These are phyloP conservation scores for Drosophila repleta DNA, from an alignment of 1,140 invertebrate species.

Conservation along the genomic window DNA sequence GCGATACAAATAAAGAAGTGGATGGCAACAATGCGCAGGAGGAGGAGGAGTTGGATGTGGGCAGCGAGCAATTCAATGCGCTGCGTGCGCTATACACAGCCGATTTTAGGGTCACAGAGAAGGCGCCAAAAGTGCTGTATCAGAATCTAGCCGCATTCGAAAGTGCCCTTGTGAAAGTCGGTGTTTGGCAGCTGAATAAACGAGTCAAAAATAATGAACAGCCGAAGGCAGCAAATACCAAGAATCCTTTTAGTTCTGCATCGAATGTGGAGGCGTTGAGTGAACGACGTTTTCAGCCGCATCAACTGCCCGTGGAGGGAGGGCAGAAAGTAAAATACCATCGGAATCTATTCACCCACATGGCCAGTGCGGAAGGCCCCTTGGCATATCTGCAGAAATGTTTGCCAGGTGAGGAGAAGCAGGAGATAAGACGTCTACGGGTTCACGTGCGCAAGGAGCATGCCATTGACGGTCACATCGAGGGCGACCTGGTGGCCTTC, in stretches of 20 bases:
- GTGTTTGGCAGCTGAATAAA: constrained; percentile 67
- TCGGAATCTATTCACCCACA: constrained; percentile 87
- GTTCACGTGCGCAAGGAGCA: constrained; percentile 87
- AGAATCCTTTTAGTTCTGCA: not conserved
- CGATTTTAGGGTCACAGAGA: constrained; percentile 85
- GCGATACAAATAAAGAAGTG: not conserved
- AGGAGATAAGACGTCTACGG: constrained; percentile 86
- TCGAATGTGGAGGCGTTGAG: not conserved
- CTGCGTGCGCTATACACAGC: constrained; percentile 87
- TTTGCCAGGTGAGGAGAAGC: constrained; percentile 84
- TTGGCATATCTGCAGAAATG: constrained; percentile 87
- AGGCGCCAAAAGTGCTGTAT: constrained; percentile 67
- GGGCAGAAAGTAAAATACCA: constrained; percentile 62
- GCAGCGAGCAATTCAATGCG: constrained; percentile 88
- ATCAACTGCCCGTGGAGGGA: constrained; percentile 70
- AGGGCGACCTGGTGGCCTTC: constrained; percentile 93
- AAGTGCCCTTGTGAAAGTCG: constrained; percentile 62
- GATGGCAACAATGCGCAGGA: not conserved
- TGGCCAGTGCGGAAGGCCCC: constrained; percentile 87
- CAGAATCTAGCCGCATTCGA: constrained; percentile 80
- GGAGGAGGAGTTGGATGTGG: constrained; percentile 86
- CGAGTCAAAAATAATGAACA: constrained; percentile 34
- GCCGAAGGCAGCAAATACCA: not conserved
- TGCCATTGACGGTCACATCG: constrained; percentile 90
- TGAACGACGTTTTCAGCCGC: constrained; percentile 55